Evolutionary conservation across 2,888 invertebrate genomes (phyloP).

Genomic region (Microctonus aethiopoides): DNA sequence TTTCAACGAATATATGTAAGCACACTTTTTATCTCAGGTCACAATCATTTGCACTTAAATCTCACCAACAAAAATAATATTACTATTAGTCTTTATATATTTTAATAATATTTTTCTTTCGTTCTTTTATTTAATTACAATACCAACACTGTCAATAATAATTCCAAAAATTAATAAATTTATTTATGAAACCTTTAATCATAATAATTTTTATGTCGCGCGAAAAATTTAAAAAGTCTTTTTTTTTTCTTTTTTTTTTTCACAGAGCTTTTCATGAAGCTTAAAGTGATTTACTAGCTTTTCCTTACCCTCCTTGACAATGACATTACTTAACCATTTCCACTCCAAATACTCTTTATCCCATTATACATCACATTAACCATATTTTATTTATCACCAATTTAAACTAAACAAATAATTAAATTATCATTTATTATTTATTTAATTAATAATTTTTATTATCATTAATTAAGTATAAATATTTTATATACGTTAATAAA

Average conservation of each 20-base stretch:
- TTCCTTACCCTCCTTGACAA: background rate
- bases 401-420: background rate
- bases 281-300: background rate
- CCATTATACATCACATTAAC: background rate
- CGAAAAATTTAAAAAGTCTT: background rate
- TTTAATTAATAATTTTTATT: background rate
- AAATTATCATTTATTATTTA: background rate
- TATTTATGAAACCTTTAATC: background rate
- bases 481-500: background rate
- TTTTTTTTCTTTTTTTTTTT: background rate
- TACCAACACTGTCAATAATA: too few species aligned
- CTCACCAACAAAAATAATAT: background rate
- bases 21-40: background rate
- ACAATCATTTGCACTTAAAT: background rate
- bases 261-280: background rate
- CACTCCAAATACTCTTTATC: background rate
- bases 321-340: background rate
- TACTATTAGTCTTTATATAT: too few species aligned
- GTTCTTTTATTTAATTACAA: too few species aligned
- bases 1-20: too few species aligned
- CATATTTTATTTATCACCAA: background rate
- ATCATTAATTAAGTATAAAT: background rate
- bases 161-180: too few species aligned
- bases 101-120: too few species aligned
- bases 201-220: background rate